A percentile compares a stretch with the other conserved stretches of the same genome.
Evolutionary conservation across 1,140 invertebrate genomes (phyloP).

Genomic region (Sitophilus oryzae): DNA sequence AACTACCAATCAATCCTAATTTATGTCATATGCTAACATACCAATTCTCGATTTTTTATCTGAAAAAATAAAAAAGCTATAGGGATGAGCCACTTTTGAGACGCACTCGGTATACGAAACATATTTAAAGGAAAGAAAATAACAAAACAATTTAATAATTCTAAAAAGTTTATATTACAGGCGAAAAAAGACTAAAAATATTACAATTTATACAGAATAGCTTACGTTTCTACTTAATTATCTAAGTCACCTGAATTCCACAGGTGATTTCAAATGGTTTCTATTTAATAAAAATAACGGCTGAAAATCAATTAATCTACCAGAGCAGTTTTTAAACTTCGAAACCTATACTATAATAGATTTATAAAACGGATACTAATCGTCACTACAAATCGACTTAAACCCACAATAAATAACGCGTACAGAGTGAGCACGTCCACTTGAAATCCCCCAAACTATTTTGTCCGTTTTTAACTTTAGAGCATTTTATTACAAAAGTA

Average conservation of each 20-base stretch:
- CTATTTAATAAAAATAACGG: no score
- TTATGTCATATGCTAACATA: no score
- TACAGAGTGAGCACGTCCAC: slow-evolving; percentile 8
- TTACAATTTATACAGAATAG: slow-evolving; percentile 20
- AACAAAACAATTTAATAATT: not conserved
- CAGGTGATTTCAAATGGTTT: slow-evolving; percentile 23
- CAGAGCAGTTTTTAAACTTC: not conserved
- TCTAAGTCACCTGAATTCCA: slow-evolving; percentile 1
- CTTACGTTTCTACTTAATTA: not conserved
- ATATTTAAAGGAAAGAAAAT: not conserved
- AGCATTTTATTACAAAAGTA: slow-evolving; percentile 33
- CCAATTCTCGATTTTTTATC: no score
- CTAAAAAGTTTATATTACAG: slow-evolving; percentile 22
- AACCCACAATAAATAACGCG: not conserved
- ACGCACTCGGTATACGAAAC: no score
- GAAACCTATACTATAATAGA: not conserved
- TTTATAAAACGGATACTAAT: not conserved
- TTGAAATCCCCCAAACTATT: slow-evolving; percentile 20
- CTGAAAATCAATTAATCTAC: not conserved
- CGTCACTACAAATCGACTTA: not conserved
- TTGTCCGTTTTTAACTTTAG: not conserved
- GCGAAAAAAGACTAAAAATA: slow-evolving; percentile 21
- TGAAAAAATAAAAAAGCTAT: no score
- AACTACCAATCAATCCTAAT: no score
- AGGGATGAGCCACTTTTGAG: no score